Conservation (phyloP, 2,797 vertebrate species). For the Ctenochaetus hawaiiensis region DNA sequence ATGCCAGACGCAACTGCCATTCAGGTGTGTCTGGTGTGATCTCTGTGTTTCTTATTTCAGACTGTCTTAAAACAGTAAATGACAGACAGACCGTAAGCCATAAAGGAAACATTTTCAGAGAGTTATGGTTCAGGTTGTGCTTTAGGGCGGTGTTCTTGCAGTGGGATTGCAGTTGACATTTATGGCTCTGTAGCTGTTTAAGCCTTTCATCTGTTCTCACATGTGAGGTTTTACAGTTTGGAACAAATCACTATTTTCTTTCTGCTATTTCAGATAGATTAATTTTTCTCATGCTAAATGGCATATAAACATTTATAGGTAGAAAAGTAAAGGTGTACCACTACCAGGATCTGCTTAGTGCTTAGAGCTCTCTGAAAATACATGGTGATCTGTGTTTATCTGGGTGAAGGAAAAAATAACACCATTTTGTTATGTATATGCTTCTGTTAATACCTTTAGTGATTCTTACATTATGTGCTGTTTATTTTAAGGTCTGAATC, state of each 20-base stretch:
- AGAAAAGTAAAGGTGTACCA: not conserved
- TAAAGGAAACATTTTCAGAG: conserved; percentile 15
- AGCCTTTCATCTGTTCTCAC: not conserved
- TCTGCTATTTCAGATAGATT: not conserved
- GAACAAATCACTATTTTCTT: not conserved
- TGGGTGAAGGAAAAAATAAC: not conserved
- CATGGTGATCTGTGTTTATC: not conserved
- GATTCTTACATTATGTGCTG: not conserved
- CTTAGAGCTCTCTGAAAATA: not conserved
- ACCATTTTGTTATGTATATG: conserved; percentile 17
- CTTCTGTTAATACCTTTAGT: conserved; percentile 3
- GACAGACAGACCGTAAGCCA: conserved; percentile 14
- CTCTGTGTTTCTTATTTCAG: conserved; percentile 41
- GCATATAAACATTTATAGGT: not conserved
- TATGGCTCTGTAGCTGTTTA: conserved; percentile 28
- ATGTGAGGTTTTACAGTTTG: not conserved
- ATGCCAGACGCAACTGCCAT: conserved; percentile 87
- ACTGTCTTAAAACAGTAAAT: conserved; percentile 21
- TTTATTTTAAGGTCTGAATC: conserved; percentile 7
- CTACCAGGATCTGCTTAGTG: conserved; percentile 5
- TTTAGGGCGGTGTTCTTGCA: conserved; percentile 37
- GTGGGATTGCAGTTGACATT: conserved; percentile 48
- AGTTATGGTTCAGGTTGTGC: conserved; percentile 38
- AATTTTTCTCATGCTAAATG: not conserved
- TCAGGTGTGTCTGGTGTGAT: conserved; percentile 79